A percentile compares a stretch with the other conserved stretches of the same genome.
Conservation (phyloP, 2,888 invertebrate genomes). For the Ariolimax columbianus region DNA sequence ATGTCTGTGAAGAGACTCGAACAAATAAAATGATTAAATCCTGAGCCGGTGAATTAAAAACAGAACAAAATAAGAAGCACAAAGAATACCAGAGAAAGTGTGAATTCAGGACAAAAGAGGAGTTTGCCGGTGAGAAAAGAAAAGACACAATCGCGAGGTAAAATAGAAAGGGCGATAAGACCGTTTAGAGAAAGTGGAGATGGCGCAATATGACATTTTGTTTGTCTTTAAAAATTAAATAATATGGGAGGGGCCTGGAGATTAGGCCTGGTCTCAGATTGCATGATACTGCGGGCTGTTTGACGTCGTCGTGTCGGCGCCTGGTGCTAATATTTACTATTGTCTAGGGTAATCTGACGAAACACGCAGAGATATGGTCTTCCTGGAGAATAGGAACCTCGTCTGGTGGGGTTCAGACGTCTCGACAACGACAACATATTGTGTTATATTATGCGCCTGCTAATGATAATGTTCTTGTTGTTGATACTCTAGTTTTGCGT, state of each 20-base stretch:
- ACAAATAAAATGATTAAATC: too few relatives aligned
- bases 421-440: not conserved
- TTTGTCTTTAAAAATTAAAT: conserved; percentile 43
- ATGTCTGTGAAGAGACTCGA: too few relatives aligned
- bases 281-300: conserved; percentile 27
- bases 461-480: too few relatives aligned
- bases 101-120: too few relatives aligned
- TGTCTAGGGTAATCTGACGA: conserved; percentile 18
- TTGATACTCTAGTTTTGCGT: too few relatives aligned
- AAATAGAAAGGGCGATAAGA: conserved; percentile 1
- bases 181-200: conserved; percentile 11
- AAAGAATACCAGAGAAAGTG: too few relatives aligned
- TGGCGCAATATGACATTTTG: conserved; percentile 18
- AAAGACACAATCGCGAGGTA: not conserved
- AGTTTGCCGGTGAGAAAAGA: too few relatives aligned
- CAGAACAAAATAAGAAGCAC: too few relatives aligned
- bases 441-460: not conserved
- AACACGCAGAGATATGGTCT: not conserved
- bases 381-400: too few relatives aligned
- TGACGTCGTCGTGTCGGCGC: not conserved
- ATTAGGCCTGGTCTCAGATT: conserved; percentile 34
- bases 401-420: not conserved
- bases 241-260: conserved; percentile 14
- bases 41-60: too few relatives aligned
- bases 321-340: conserved; percentile 32